A percentile compares a stretch with the other conserved stretches of the same genome.
Conservation (phyloP, 2,113 vertebrate species). For the Puntigrus tetrazona region DNA sequence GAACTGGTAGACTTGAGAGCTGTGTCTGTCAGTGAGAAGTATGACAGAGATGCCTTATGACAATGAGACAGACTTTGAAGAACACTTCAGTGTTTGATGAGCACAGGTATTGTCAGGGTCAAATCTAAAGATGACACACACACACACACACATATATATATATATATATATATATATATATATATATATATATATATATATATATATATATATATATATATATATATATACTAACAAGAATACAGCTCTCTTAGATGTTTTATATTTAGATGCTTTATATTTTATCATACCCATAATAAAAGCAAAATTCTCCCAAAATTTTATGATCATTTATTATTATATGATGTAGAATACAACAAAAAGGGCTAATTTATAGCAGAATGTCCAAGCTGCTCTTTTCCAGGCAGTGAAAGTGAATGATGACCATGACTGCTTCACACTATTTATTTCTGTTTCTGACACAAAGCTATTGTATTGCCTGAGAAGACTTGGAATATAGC, state of each 20-base stretch:
- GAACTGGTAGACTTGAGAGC: not conserved
- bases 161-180: too few relatives aligned
- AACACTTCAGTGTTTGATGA: not conserved
- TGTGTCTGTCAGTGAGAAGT: not conserved
- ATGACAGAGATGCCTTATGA: not conserved
- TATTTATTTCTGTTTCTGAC: not conserved
- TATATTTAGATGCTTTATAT: not conserved
- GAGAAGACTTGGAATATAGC: not conserved
- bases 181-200: too few relatives aligned
- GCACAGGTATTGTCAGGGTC: not conserved
- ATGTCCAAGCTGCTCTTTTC: not conserved
- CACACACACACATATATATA: too few relatives aligned
- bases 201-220: too few relatives aligned
- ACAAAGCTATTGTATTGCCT: not conserved
- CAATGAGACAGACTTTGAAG: not conserved
- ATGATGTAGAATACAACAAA: not conserved
- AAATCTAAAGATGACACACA: slow-evolving; percentile 1
- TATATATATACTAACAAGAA: too few relatives aligned
- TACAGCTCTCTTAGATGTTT: not conserved
- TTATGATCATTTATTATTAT: not conserved
- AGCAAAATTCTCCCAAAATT: not conserved
- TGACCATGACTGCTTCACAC: not conserved
- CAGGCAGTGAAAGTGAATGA: not conserved
- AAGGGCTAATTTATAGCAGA: not conserved
- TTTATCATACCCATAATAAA: not conserved